Evolutionary conservation across 2,113 vertebrate genomes (phyloP).

Genomic region (Sorex fumeus): DNA sequence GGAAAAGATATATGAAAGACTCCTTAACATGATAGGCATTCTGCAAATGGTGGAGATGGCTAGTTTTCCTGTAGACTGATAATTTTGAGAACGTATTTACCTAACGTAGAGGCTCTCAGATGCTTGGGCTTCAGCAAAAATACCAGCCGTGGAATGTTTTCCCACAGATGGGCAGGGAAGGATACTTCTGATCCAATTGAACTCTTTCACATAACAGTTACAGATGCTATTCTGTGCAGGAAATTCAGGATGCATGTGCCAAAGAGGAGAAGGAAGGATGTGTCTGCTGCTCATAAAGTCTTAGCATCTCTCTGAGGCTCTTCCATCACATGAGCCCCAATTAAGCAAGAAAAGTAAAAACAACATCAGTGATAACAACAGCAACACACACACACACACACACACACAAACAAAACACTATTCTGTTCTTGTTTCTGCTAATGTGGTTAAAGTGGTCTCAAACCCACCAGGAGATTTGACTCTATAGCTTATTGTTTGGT

Average conservation of each 20-base stretch:
- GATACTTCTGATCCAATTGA: conserved; percentile 19
- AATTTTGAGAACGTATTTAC: conserved; percentile 63
- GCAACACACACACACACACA: too few species aligned
- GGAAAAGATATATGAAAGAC: background rate
- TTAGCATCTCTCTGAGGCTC: background rate
- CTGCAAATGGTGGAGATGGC: conserved; percentile 16
- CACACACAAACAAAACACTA: too few species aligned
- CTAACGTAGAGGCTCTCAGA: conserved; percentile 56
- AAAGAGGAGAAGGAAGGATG: background rate
- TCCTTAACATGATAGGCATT: conserved; percentile 30
- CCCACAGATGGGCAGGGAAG: background rate
- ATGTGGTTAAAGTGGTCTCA: background rate
- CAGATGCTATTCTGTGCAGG: background rate
- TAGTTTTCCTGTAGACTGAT: conserved; percentile 53
- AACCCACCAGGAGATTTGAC: background rate
- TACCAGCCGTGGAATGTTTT: conserved; percentile 11
- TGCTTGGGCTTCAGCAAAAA: conserved; percentile 36
- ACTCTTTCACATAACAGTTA: background rate
- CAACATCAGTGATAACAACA: too few species aligned
- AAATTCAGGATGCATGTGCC: conserved; percentile 31
- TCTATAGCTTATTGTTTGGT: background rate
- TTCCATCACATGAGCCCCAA: background rate
- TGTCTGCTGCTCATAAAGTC: conserved; percentile 2
- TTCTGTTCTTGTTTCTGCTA: conserved; percentile 29
- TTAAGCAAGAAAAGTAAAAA: background rate